phyloP scores from a whole-genome alignment of 2,113 vertebrate genomes.

The Rallus limicola region DNA sequence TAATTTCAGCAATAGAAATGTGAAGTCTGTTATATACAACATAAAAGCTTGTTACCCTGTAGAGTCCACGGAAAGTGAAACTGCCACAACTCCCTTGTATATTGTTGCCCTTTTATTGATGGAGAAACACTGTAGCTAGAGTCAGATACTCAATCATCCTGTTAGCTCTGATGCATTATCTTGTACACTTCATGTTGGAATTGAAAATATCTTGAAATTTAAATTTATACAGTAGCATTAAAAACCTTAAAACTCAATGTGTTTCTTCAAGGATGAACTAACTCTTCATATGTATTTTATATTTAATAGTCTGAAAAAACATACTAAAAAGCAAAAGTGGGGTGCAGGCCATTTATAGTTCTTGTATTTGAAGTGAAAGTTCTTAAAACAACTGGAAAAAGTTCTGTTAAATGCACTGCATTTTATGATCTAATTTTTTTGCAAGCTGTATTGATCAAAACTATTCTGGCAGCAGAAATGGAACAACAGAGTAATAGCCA shows the following conservation, averaged over 20 bases:
- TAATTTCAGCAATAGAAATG: conserved; percentile 26
- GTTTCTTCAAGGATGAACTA: conserved; percentile 67
- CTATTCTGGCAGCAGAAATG: background rate
- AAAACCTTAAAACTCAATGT: conserved; percentile 61
- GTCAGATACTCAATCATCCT: conserved; percentile 58
- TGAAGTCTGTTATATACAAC: background rate
- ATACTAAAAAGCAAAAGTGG: background rate
- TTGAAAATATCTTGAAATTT: conserved; percentile 56
- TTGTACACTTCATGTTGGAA: conserved; percentile 40
- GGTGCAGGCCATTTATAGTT: background rate
- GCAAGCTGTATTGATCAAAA: conserved; percentile 45
- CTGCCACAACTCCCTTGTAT: background rate
- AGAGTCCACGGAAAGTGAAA: background rate
- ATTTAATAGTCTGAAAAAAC: conserved; percentile 34
- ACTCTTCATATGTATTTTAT: conserved; percentile 9
- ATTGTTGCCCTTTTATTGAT: conserved; percentile 27
- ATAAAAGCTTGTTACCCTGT: background rate
- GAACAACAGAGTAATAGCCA: conserved; percentile 24
- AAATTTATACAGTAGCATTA: conserved; percentile 56
- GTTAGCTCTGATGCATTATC: conserved; percentile 60
- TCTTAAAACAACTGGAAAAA: conserved; percentile 14
- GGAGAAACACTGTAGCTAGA: conserved; percentile 9
- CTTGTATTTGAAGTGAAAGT: background rate
- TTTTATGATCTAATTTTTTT: conserved; percentile 45
- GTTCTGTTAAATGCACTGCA: conserved; percentile 10